Conservation (phyloP, 2,113 vertebrate species). For the Catharus minimus region DNA sequence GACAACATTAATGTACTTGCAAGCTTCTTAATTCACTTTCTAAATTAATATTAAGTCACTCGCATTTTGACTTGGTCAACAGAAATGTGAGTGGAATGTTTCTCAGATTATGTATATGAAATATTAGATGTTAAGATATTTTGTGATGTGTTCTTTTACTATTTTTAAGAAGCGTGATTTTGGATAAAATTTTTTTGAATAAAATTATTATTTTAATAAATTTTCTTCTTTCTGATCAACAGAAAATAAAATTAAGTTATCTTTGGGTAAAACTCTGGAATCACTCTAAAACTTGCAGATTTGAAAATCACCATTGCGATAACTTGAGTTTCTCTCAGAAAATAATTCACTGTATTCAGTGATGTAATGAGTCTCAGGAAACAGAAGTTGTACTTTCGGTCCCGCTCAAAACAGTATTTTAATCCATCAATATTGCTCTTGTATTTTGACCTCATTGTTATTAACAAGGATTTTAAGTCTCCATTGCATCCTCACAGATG, state of each 20-base stretch:
- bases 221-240: background rate
- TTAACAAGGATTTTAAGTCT: fast-evolving
- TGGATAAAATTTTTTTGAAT: background rate
- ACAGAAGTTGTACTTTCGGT: background rate
- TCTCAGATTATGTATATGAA: background rate
- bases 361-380: background rate
- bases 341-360: background rate
- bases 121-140: background rate
- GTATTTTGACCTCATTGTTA: background rate
- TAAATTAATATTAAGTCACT: background rate
- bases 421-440: background rate
- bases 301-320: background rate
- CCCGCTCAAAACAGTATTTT: background rate
- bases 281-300: background rate
- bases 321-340: background rate
- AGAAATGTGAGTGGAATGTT: background rate
- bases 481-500: background rate
- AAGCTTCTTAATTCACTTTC: background rate
- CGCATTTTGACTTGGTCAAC: background rate
- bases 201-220: background rate
- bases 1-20: background rate
- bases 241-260: background rate
- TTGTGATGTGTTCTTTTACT: background rate
- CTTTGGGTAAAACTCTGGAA: background rate
- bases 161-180: background rate